Base-by-base conservation (phyloP, 2,797 vertebrate genomes). In the Enteromius viviparus region DNA sequence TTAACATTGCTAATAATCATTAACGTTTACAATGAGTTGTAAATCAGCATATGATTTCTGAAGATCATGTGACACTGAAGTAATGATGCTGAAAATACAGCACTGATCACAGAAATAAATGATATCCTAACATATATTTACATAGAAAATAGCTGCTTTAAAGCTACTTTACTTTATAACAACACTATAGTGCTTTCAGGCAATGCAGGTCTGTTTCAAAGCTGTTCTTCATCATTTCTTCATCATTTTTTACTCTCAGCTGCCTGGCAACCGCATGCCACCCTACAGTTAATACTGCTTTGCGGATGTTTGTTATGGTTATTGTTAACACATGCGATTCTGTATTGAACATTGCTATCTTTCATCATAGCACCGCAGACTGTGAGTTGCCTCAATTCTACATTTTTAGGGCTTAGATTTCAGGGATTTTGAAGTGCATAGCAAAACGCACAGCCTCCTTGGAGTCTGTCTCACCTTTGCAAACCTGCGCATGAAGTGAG, bases 401-500 rank as follows among this genome's bases (percentile, higher is more conserved):
- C n/a, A 40, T 14, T 6, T 55, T 40, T 75, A 58, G 55, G 32
- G 21, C 2, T 55, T 55, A 4, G 53, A 55, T n/a, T 55, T 55
- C 3, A 55, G 1, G 2, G 11, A 3, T 58, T 40, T 21, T 58
- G 10, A 58, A 58, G 53, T 58, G 23, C 53, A 60, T 40, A 7
- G 66, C 3, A 17, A 40, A 58, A 75, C 23, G 70, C 4, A 21
- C 26, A 32, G 47, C 23, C 26, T 72, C 45, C 26, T 23, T 10
- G 15, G 32, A 40, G 40, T 23, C n/a, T 83, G 82, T 83, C 92
- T 91, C 91, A 99, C 98, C 96, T 98, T 99, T 34, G 98, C 97
- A 91, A 99, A 99, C 90, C 98, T 97, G 90, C 97, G 96, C 98
- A 99, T 98, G 93, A 98, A 96, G 92, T 98, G 98, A 91, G 97